Base-by-base conservation (phyloP, 2,797 vertebrate species). In the Intellagama lesueurii region DNA sequence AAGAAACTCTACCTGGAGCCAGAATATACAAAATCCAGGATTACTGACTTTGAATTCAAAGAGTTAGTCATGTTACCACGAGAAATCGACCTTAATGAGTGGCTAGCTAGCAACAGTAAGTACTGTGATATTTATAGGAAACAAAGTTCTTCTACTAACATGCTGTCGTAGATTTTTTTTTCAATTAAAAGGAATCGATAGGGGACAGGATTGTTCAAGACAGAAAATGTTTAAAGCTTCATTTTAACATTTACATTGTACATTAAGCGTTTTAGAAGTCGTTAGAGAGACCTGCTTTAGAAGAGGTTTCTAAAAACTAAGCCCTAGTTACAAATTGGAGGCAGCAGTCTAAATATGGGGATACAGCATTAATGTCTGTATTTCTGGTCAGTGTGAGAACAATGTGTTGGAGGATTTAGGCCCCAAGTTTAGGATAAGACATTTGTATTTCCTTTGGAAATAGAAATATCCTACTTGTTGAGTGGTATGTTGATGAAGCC, bases 71-170 rank as follows among this genome's bases (percentile, higher is more conserved):
- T 98, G 95, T 96, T 99, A 95, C 99, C 99, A 76, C 97, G 98
- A 85, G 99, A 99, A 97, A 99, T 99, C 87, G 99, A 99, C 97
- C 98, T 99, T 96, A 99, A 99, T 0, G 99, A 99, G 96, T 99
- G 99, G 99, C 98, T 99, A 87, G 99, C 99, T 92, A 99, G 98
- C 97, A 99, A 99, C 96, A 99, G 99, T 99, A 95, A 96, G 98
- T 98, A 91, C 81, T 68, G 7, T 77, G 80, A n/a, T 22, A 82
- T 49, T 86, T 86, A 14, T 76, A 75, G 52, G 5, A 76, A 86
- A 6, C 22, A 32, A 70, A 0, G 4, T 64, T 2, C 44, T 78
- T 52, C 30, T 68, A 16, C 5, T 52, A 40, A 2, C 11, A 76
- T 89, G 72, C 81, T 81, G 70, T 35, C 66, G n/a, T 66, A 73